Conservation (phyloP, 2,888 invertebrate species). For the Heteromurus nitidus region DNA sequence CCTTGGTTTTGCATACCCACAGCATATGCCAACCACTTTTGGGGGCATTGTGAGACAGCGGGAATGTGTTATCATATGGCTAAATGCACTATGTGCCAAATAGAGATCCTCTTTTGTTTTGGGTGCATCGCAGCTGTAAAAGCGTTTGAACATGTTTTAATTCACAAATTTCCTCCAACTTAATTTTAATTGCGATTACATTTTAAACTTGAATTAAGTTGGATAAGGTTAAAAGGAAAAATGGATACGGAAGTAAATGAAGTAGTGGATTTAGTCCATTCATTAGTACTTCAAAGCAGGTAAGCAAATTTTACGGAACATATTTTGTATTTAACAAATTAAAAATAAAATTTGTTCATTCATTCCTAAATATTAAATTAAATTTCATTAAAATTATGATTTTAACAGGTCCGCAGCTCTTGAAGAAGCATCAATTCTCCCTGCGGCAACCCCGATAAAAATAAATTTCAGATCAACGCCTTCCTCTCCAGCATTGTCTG, state of each 20-base stretch:
- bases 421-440: conserved; percentile 29
- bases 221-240: neutral
- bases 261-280: conserved; percentile 44
- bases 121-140: neutral
- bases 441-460: neutral
- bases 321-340: neutral
- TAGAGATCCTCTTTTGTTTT: neutral
- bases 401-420: neutral
- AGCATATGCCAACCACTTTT: neutral
- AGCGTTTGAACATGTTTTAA: too few relatives aligned
- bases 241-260: conserved; percentile 23
- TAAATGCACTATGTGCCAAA: neutral
- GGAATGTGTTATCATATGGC: neutral
- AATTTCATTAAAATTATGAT: too few relatives aligned
- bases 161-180: too few relatives aligned
- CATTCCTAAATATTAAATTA: neutral
- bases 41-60: neutral
- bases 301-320: neutral
- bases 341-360: neutral
- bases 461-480: neutral
- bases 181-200: neutral
- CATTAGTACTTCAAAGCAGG: conserved; percentile 47
- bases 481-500: neutral
- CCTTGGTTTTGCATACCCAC: neutral
- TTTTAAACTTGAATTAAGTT: neutral